These are phyloP conservation scores for Druceiella hillmani DNA, from an alignment of 2,888 invertebrate genomes.

Conservation along the genomic window DNA sequence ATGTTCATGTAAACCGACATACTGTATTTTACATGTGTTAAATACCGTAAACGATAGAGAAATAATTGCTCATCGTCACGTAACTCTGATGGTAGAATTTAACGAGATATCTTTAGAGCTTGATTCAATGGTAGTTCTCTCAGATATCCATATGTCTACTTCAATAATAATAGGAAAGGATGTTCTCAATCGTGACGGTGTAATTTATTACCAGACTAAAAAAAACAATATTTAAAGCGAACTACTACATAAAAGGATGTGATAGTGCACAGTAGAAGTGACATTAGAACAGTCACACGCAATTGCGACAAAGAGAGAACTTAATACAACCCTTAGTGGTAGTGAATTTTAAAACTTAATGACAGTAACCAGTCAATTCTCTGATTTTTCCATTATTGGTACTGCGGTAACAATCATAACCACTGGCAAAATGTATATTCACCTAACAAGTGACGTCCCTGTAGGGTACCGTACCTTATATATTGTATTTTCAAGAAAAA, in stretches of 20 bases:
- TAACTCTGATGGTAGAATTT: conserved; percentile 7
- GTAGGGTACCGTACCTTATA: neutral
- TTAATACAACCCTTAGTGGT: neutral
- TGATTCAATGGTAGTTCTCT: conserved; percentile 2
- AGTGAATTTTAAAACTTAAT: neutral
- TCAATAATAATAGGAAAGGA: conserved; percentile 1
- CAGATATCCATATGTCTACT: neutral
- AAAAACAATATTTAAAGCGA: neutral
- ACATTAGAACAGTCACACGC: neutral
- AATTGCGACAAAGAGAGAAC: neutral
- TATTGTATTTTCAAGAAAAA: neutral
- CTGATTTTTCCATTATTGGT: neutral
- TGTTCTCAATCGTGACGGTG: conserved; percentile 1
- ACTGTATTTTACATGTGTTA: conserved; percentile 6
- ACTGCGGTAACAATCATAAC: neutral
- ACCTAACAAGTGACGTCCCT: neutral
- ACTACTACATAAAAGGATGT: no score
- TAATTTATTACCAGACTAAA: neutral
- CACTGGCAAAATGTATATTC: neutral
- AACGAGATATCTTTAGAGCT: conserved; percentile 6
- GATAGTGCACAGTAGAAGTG: no score
- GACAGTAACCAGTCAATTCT: neutral
- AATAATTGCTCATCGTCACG: neutral
- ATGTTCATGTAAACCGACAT: neutral
- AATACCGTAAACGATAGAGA: conserved; percentile 1